These are phyloP conservation scores for Dendrophyllia cribrosa DNA, from an alignment of 64 coral and sea anemone species.

Conservation along the genomic window DNA sequence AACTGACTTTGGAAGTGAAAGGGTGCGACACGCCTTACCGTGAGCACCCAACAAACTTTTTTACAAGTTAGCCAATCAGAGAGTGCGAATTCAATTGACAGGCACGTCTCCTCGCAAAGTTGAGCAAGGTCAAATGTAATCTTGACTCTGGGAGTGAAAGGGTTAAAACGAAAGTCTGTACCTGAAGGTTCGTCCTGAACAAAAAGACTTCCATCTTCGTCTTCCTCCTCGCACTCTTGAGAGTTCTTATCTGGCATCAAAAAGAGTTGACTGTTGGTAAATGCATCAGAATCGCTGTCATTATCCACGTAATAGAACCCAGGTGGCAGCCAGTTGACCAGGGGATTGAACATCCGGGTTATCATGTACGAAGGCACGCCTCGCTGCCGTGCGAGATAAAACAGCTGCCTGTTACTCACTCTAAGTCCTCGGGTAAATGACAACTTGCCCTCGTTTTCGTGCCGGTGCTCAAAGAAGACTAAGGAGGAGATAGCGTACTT, in stretches of 20 bases:
- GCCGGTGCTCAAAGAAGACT: slow-evolving; percentile 53
- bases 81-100: too few relatives aligned
- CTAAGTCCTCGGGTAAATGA: slow-evolving; percentile 76
- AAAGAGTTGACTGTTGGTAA: neutral
- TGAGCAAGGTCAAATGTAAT: too few relatives aligned
- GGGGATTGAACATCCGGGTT: slow-evolving; percentile 38
- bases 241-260: neutral
- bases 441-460: slow-evolving; percentile 65
- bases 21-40: too few relatives aligned
- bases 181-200: neutral
- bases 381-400: slow-evolving; percentile 68
- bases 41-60: too few relatives aligned
- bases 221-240: slow-evolving; percentile 12
- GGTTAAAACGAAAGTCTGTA: neutral
- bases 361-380: slow-evolving; percentile 72
- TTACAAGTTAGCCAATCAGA: too few relatives aligned
- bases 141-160: too few relatives aligned
- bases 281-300: neutral
- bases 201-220: slow-evolving; percentile 24
- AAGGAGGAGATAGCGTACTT: slow-evolving; percentile 74
- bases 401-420: slow-evolving; percentile 82
- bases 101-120: too few relatives aligned
- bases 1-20: too few relatives aligned
- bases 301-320: slow-evolving; percentile 47
- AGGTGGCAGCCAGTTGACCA: slow-evolving; percentile 79